A percentile compares a stretch with the other conserved stretches of the same genome.
Evolutionary conservation across 92 coral and sea anemone species (phyloP).

Genomic region (Scolanthus callimorphus): DNA sequence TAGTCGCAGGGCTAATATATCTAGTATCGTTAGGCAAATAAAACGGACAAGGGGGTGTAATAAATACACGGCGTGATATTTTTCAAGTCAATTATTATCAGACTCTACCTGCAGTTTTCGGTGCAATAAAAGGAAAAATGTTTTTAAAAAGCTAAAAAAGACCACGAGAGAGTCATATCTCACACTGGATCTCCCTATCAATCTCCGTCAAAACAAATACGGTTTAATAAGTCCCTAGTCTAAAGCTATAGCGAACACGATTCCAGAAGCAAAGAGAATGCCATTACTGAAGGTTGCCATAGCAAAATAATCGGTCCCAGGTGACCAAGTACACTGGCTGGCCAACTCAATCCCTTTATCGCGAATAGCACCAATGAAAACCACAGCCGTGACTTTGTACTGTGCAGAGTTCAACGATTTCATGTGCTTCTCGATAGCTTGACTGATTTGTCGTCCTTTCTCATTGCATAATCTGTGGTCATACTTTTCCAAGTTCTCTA

Average conservation of each 20-base stretch:
- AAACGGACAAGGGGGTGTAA: no score
- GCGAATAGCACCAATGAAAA: conserved; percentile 67
- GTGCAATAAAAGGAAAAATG: no score
- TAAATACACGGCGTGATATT: no score
- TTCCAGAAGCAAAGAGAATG: conserved; percentile 58
- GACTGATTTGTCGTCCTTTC: conserved; percentile 59
- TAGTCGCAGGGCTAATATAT: no score
- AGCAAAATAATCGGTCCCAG: conserved; percentile 54
- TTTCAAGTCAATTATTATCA: no score
- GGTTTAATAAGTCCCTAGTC: conserved; percentile 9
- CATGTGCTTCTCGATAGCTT: conserved; percentile 60
- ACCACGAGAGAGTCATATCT: no score
- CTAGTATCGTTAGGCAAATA: no score
- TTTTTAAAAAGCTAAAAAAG: no score
- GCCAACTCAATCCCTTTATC: conserved; percentile 65
- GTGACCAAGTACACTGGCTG: conserved; percentile 54
- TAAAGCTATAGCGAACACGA: conserved; percentile 56
- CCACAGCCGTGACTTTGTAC: conserved; percentile 51
- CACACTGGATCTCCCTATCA: no score
- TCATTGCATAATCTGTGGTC: conserved; percentile 64
- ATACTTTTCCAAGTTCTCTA: conserved; percentile 49
- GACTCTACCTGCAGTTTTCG: no score
- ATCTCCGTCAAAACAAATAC: neutral
- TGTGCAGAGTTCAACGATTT: conserved; percentile 20
- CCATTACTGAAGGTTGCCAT: conserved; percentile 56